Base-by-base conservation (phyloP, 2,113 vertebrate species). In the Fulmarus glacialis region DNA sequence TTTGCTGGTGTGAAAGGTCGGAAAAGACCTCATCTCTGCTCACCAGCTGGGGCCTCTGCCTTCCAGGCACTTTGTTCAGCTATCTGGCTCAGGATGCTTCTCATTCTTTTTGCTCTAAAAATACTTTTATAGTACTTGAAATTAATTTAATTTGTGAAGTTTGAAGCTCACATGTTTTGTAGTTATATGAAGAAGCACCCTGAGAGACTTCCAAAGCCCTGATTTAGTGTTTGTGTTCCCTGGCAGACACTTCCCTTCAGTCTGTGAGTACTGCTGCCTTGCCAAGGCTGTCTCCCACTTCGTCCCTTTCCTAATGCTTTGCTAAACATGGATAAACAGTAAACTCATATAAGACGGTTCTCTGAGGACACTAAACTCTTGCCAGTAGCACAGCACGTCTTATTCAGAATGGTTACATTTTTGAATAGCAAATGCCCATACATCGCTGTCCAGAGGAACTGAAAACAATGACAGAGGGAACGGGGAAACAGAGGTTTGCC, bases 21-120 rank as follows among this genome's bases (percentile, higher is more conserved):
- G 55, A 72, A 15, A 53, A 62, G n/a, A 58, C 9, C 6, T 3
- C 3, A 23, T 34, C 19, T 74, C 45, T 58, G 11, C 22, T 62
- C 10, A 74, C 4, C 22, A 45, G 24, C 29, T 53, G 12, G 14
- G 5, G 9, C 15, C 9, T 79, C 42, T 47, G 43, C 42, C 18
- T 23, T 55, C 43, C 48, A 55, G 20, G 4, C 10, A 15, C 32
- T 55, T 71, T 0, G 0, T 48, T 87, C 50, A 52, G 4, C 34
- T 83, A 4, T 38, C 22, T 70, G n/a, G 12, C 13, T 78, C 29
- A 47, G 47, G 26, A 36, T 84, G 36, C 2, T 89, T 81, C 63
- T 81, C 50, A 47, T 67, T 71, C 42, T 71, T 82, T 59, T 86
- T 87, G 13, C 22, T 74, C 18, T 52, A 91, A 71, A 83, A 78